Percentiles rank a stretch among this genome's conserved stretches.
These are phyloP conservation scores for Dendroctonus ponderosae DNA, from an alignment of 1,140 invertebrate genomes.

Conservation along the genomic window DNA sequence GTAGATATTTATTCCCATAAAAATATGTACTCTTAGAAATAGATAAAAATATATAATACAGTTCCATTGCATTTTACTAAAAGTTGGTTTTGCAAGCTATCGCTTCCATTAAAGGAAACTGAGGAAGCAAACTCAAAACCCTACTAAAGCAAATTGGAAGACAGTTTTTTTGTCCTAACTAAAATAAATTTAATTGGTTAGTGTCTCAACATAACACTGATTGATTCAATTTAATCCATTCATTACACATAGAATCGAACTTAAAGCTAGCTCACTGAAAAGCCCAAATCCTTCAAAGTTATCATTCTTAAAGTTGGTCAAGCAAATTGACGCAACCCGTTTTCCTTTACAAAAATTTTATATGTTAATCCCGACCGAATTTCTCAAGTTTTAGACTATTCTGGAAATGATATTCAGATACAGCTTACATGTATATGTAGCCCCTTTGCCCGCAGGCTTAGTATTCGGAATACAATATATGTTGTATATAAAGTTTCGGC, in stretches of 20 bases:
- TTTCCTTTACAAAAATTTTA: background rate
- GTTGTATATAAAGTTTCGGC: conserved; percentile 8
- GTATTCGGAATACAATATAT: conserved; percentile 10
- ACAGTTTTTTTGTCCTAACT: too few relatives aligned
- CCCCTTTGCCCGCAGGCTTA: background rate
- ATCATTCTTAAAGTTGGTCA: background rate
- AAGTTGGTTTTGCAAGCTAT: too few relatives aligned
- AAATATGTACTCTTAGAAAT: too few relatives aligned
- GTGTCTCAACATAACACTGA: too few relatives aligned
- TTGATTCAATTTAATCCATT: background rate
- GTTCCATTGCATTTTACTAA: too few relatives aligned
- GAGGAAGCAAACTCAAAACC: too few relatives aligned
- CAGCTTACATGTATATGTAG: conserved; percentile 3
- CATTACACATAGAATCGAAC: background rate
- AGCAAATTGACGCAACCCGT: background rate
- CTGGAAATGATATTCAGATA: conserved; percentile 10
- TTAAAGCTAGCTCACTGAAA: background rate
- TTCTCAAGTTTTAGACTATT: background rate
- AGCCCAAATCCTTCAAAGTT: background rate
- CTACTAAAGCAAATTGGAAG: too few relatives aligned
- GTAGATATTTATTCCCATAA: too few relatives aligned
- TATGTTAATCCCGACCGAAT: conserved; percentile 1
- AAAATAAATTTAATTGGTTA: too few relatives aligned
- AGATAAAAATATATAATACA: too few relatives aligned
- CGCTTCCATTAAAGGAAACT: too few relatives aligned